Base-by-base conservation (phyloP, 2,113 vertebrate genomes). In the Proteles cristata region DNA sequence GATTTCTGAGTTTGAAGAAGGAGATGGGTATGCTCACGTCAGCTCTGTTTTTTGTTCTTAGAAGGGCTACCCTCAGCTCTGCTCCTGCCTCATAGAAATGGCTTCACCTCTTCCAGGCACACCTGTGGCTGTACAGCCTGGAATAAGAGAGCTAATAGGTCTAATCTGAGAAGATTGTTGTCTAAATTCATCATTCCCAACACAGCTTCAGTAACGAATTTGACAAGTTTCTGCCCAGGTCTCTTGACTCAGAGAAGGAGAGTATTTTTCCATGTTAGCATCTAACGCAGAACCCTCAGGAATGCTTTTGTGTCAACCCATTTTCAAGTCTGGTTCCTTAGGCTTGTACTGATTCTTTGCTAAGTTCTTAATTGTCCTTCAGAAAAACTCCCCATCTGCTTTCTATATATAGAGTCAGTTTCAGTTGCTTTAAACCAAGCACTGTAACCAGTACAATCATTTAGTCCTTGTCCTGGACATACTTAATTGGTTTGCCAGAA, bases 401-500 rank as follows among this genome's bases (percentile, higher is more conserved):
- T 86, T 82, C 53, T 86, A 35, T 45, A 61, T 55, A 43, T 55
- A 53, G 55, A 68, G n/a, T 88, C 68, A 33, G 74, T 88, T 83
- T 66, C 68, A 87, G 61, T 82, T 90, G 33, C 69, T 90, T 84
- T 79, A 82, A 90, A 88, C 68, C 35, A 66, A 90, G 69, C 6
- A 43, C 90, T 31, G 16, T 71, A 48, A 74, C 31, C 45, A 88
- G 15, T 91, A 71, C 1, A 55, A 55, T 95, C 25, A 71, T 79
- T 95, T 81, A 71, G 31, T 91, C 43, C 86, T 94, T 79, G 35
- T 88, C 88, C 19, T 33, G 87, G 81, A 91, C 25, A 91, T n/a
- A 96, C 28, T 55, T 93, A 35, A 73, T 61, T 95, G 87, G 16
- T 95, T 95, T 96, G 45, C 69, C 19, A 50, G 86, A 83, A 94